These are phyloP conservation scores for Tenualosa ilisha DNA, from an alignment of 2,797 vertebrate species.

Conservation along the genomic window DNA sequence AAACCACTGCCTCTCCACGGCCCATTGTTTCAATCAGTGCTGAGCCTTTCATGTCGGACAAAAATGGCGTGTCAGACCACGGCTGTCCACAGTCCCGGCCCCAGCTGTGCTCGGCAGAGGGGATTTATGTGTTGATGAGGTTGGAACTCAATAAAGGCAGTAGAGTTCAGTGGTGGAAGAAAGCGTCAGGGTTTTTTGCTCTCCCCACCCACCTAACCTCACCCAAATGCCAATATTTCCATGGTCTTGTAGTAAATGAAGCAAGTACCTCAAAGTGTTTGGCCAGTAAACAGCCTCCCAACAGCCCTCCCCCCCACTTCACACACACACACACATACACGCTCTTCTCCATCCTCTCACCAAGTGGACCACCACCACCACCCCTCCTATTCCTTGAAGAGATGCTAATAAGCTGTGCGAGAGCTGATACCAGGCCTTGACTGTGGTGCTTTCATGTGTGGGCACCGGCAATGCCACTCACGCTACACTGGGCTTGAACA, in stretches of 20 bases:
- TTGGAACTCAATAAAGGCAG: slow-evolving; percentile 23
- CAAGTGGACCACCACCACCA: not conserved
- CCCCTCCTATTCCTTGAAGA: not conserved
- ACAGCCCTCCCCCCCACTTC: not conserved
- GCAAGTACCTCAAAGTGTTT: not conserved
- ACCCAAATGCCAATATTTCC: slow-evolving; percentile 17
- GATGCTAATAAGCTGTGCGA: slow-evolving; percentile 20
- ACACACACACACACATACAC: too few relatives aligned
- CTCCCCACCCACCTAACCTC: not conserved
- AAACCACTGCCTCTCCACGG: slow-evolving; percentile 14
- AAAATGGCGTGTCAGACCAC: not conserved
- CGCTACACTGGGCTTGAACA: not conserved
- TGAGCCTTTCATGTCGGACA: slow-evolving; percentile 4
- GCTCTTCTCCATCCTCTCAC: not conserved
- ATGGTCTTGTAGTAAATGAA: not conserved
- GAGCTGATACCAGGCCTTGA: slow-evolving; percentile 11
- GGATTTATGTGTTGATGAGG: slow-evolving; percentile 24
- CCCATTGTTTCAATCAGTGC: slow-evolving; percentile 19
- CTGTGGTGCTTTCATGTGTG: not conserved
- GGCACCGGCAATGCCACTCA: not conserved
- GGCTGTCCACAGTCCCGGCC: slow-evolving; percentile 14
- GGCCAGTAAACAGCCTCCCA: slow-evolving; percentile 8
- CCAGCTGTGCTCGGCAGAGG: slow-evolving; percentile 20
- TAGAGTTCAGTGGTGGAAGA: slow-evolving; percentile 1
- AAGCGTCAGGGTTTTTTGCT: not conserved